Conservation (phyloP, 2,113 vertebrate species). For the Cryptomyrus ogoouensis region DNA sequence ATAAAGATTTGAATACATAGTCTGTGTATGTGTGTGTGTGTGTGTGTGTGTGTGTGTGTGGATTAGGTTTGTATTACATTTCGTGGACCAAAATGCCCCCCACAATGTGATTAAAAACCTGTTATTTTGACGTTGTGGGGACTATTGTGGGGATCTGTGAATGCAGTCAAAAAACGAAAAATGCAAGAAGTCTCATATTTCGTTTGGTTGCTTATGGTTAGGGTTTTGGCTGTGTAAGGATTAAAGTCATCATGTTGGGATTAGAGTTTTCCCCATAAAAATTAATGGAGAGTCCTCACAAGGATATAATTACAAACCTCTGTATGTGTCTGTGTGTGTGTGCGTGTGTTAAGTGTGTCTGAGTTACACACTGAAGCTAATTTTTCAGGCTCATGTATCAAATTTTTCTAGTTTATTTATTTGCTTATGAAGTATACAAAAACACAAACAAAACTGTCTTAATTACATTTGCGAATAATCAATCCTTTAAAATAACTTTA, state of each 20-base stretch:
- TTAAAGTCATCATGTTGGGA: too few relatives aligned
- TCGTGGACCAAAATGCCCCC: too few relatives aligned
- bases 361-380: background rate
- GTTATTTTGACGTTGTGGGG: too few relatives aligned
- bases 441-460: background rate
- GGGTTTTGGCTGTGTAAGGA: too few relatives aligned
- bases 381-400: background rate
- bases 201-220: too few relatives aligned
- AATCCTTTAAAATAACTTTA: background rate
- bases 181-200: too few relatives aligned
- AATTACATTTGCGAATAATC: background rate
- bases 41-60: background rate
- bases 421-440: background rate
- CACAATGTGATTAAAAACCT: too few relatives aligned
- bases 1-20: background rate
- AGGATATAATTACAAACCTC: background rate
- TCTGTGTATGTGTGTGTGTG: background rate
- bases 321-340: background rate
- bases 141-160: too few relatives aligned
- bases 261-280: background rate
- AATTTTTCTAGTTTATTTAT: background rate
- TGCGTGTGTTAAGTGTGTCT: background rate
- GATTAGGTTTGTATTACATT: too few relatives aligned
- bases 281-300: background rate
- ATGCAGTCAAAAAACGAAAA: too few relatives aligned